Evolutionary conservation across 2,888 invertebrate genomes (phyloP).

Genomic region (Limnephilus lunatus): DNA sequence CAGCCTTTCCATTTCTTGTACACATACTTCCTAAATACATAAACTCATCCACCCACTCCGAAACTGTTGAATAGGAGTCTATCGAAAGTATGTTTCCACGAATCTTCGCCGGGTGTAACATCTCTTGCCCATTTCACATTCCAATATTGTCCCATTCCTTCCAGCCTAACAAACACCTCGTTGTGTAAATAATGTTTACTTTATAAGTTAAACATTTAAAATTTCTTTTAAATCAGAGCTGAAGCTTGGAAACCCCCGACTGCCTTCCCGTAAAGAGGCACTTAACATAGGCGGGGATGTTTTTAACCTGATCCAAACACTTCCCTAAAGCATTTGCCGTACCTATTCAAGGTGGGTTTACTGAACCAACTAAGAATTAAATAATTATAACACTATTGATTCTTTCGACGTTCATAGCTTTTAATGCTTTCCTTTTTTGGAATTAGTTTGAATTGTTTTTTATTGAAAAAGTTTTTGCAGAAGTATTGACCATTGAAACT

Average conservation of each 20-base stretch:
- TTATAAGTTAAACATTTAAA: no score
- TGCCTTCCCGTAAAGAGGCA: constrained; percentile 59
- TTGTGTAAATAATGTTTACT: not conserved
- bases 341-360: not conserved
- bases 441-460: not conserved
- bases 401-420: no score
- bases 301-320: constrained; percentile 63
- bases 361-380: not conserved
- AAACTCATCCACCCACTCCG: no score
- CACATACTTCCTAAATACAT: no score
- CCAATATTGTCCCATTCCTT: no score
- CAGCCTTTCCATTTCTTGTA: no score
- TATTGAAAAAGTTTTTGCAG: not conserved
- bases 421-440: no score
- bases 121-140: no score
- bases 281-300: constrained; percentile 61
- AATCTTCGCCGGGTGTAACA: no score
- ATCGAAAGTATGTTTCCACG: no score
- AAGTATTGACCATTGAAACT: no score
- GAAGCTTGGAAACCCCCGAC: not conserved
- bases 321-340: not conserved
- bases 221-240: not conserved
- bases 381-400: not conserved
- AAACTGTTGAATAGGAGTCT: no score
- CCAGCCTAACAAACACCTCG: not conserved